Conservation (phyloP, 2,113 vertebrate genomes). For the Chaetodon trifascialis region DNA sequence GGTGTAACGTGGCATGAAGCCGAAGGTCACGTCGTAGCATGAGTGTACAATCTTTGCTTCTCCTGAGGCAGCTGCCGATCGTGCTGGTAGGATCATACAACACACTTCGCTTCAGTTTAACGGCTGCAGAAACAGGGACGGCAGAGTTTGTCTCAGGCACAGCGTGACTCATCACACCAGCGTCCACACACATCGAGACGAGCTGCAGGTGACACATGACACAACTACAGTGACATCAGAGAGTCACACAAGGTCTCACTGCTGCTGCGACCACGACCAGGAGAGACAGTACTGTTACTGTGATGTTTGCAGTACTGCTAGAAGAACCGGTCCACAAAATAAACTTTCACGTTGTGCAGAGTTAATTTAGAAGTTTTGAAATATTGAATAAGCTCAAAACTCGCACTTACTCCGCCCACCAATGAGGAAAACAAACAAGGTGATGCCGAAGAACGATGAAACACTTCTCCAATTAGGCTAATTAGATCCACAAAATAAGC, state of each 20-base stretch:
- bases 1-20: no score
- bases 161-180: no score
- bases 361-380: not conserved
- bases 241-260: not conserved
- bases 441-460: not conserved
- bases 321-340: not conserved
- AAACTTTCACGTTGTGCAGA: not conserved
- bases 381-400: not conserved
- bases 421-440: not conserved
- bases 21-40: no score
- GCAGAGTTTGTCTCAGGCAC: no score
- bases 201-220: not conserved
- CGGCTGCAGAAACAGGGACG: no score
- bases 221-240: not conserved
- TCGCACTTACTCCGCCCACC: not conserved
- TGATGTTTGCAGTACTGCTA: not conserved
- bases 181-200: no score
- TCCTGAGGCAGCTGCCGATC: no score
- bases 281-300: no score
- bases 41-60: no score
- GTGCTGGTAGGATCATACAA: no score
- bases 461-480: slow-evolving; percentile 12
- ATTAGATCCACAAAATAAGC: slow-evolving; percentile 16
- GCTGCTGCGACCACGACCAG: not conserved
- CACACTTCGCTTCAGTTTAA: no score